These are phyloP conservation scores for Hemaris fuciformis DNA, from an alignment of 2,888 invertebrate species.

Conservation along the genomic window DNA sequence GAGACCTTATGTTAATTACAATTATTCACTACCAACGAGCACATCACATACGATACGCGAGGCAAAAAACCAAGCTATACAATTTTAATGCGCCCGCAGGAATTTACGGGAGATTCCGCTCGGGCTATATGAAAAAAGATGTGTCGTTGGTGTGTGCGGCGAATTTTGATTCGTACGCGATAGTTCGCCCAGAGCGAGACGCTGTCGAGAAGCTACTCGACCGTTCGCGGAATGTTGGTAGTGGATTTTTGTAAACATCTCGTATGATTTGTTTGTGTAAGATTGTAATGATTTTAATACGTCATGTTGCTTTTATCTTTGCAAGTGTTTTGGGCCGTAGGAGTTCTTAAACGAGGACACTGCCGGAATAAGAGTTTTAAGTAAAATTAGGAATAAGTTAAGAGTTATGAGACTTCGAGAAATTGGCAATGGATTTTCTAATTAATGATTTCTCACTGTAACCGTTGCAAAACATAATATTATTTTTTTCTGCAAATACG, in stretches of 20 bases:
- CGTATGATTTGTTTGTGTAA: too few species aligned
- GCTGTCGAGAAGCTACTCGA: not conserved
- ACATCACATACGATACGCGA: slow-evolving; percentile 24
- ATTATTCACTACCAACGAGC: slow-evolving; percentile 42
- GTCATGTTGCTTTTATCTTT: too few species aligned
- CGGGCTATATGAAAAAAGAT: slow-evolving; percentile 50
- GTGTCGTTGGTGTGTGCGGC: slow-evolving; percentile 52
- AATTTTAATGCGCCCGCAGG: slow-evolving; percentile 74
- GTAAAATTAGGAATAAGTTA: too few species aligned
- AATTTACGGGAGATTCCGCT: slow-evolving; percentile 73
- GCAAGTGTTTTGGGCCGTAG: too few species aligned
- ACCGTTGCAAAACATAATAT: too few species aligned
- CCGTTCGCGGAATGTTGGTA: not conserved
- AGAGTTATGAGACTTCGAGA: too few species aligned
- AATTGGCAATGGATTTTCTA: too few species aligned
- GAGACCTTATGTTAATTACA: slow-evolving; percentile 77
- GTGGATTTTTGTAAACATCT: not conserved
- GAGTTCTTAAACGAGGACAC: too few species aligned
- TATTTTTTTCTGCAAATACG: too few species aligned
- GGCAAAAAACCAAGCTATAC: slow-evolving; percentile 69
- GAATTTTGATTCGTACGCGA: slow-evolving; percentile 52
- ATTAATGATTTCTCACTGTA: too few species aligned
- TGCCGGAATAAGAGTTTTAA: too few species aligned
- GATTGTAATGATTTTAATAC: too few species aligned
- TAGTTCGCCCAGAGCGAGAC: slow-evolving; percentile 26